These are phyloP conservation scores for Avahi laniger DNA, from an alignment of 2,797 vertebrate genomes.

Conservation along the genomic window DNA sequence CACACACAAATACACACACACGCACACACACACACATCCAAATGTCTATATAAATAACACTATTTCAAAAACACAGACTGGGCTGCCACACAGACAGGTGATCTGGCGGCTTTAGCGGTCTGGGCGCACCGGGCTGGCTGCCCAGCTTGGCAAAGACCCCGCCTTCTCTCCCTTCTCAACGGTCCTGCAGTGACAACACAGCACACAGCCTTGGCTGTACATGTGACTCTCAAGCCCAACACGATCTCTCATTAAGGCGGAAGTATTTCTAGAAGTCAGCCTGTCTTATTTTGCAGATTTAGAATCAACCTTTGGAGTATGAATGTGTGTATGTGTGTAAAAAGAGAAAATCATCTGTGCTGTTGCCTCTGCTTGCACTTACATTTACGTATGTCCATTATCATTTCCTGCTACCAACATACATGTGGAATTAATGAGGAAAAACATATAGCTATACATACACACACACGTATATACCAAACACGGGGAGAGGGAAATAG, in stretches of 20 bases:
- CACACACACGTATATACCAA: neutral
- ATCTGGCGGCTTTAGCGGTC: neutral
- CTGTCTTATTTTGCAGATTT: neutral
- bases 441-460: neutral
- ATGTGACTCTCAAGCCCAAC: neutral
- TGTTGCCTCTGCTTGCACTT: neutral
- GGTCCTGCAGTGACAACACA: neutral
- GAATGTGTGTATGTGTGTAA: neutral
- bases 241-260: neutral
- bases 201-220: neutral
- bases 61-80: slow-evolving; percentile 21
- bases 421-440: neutral
- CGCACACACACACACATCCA: neutral
- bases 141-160: neutral
- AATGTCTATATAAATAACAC: slow-evolving; percentile 27
- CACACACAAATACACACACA: neutral
- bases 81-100: neutral
- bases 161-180: neutral
- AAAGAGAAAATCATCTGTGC: neutral
- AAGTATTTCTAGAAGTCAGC: neutral
- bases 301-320: neutral
- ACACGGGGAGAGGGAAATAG: neutral
- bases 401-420: neutral
- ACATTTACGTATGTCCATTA: neutral
- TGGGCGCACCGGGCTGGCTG: neutral